These are phyloP conservation scores for Pholis gunnellus DNA, from an alignment of 2,113 vertebrate genomes.

Conservation along the genomic window DNA sequence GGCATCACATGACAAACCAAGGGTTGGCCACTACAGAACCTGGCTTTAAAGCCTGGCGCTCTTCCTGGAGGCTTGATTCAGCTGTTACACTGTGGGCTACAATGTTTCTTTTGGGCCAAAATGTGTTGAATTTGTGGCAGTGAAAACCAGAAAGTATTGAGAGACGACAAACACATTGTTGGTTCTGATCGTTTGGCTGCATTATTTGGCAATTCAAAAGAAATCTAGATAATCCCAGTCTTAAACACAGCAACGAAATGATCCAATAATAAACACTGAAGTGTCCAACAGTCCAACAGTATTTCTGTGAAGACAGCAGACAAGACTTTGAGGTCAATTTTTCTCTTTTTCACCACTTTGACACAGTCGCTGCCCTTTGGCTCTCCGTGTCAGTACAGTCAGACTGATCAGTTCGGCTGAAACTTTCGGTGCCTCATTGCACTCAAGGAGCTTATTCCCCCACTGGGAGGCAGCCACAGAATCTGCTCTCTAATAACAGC, in stretches of 20 bases:
- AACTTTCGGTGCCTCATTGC: constrained; percentile 65
- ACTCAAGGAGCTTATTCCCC: constrained; percentile 57
- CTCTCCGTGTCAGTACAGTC: constrained; percentile 46
- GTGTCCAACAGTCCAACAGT: not conserved
- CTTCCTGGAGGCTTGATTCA: not conserved
- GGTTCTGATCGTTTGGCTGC: not conserved
- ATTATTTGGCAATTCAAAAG: not conserved
- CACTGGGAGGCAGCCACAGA: constrained; percentile 50
- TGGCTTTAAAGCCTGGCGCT: not conserved
- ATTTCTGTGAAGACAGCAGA: not conserved
- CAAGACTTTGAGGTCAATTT: constrained; percentile 21
- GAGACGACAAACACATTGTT: not conserved
- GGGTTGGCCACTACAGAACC: too few relatives aligned
- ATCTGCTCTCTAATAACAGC: constrained; percentile 68
- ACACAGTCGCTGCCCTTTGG: constrained; percentile 44
- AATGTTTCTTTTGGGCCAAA: not conserved
- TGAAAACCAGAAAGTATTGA: not conserved
- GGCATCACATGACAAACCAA: not conserved
- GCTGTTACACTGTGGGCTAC: not conserved
- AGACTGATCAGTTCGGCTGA: constrained; percentile 55
- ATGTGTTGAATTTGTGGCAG: not conserved
- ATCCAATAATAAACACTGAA: not conserved
- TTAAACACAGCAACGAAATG: not conserved
- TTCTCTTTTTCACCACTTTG: constrained; percentile 40
- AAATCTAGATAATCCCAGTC: not conserved